These are phyloP conservation scores for Labeo catla DNA, from an alignment of 2,113 vertebrate species.

Conservation along the genomic window DNA sequence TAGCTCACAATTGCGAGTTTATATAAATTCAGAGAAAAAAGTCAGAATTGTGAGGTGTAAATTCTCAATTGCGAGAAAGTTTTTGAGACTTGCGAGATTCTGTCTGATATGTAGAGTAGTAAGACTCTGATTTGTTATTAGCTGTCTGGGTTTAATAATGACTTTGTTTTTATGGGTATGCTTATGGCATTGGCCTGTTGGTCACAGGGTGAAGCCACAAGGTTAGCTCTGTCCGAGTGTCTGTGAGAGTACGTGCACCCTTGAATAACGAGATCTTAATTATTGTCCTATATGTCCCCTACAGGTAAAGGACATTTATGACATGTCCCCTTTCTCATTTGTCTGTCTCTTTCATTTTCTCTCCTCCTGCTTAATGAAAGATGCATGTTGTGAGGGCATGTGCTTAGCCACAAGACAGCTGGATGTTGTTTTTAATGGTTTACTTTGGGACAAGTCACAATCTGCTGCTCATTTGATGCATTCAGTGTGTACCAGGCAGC, in stretches of 20 bases:
- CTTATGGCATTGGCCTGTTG: background rate
- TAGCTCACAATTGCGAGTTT: too few relatives aligned
- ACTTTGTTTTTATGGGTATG: background rate
- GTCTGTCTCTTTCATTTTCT: background rate
- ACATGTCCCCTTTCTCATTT: slow-evolving; percentile 10
- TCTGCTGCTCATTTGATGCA: slow-evolving; percentile 29
- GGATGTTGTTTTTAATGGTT: slow-evolving; percentile 41
- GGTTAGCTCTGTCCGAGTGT: background rate
- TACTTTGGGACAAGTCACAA: slow-evolving; percentile 32
- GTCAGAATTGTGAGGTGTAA: too few relatives aligned
- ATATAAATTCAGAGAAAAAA: too few relatives aligned
- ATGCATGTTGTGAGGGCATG: slow-evolving; percentile 6
- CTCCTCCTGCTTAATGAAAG: slow-evolving; percentile 32
- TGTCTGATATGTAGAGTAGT: slow-evolving; percentile 2
- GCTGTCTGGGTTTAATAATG: background rate
- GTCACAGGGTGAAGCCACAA: background rate
- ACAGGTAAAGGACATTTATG: slow-evolving; percentile 24
- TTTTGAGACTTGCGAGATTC: too few relatives aligned
- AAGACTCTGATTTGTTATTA: background rate
- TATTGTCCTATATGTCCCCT: background rate
- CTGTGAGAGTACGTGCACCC: background rate
- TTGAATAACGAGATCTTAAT: background rate
- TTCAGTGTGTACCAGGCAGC: background rate
- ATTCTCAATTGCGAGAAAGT: too few relatives aligned
- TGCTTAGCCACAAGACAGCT: slow-evolving; percentile 5